Evolutionary conservation across 1,140 invertebrate species (phyloP).

Genomic region (Trichogramma pretiosum): DNA sequence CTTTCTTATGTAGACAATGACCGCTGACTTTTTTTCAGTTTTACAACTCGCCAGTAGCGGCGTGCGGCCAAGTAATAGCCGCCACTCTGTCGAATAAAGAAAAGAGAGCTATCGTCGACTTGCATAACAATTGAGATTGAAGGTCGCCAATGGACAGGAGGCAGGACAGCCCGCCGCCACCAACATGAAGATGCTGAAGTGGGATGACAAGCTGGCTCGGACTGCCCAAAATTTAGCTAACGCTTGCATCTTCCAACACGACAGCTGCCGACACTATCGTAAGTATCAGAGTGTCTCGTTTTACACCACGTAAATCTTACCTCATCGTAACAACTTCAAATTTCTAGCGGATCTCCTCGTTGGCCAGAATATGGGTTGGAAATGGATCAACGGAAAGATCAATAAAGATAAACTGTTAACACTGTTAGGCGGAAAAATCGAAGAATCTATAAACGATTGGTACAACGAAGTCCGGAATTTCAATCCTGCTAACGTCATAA

Average conservation of each 20-base stretch:
- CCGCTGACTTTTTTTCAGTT: too few species aligned
- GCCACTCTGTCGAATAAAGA: conserved; percentile 14
- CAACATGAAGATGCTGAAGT: conserved; percentile 48
- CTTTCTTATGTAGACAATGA: too few species aligned
- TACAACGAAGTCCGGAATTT: conserved; percentile 16
- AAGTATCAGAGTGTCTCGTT: conserved; percentile 22
- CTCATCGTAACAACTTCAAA: background rate
- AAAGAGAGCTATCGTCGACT: conserved; percentile 24
- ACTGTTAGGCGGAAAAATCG: too few species aligned
- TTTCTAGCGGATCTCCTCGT: too few species aligned
- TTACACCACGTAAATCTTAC: background rate
- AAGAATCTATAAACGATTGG: conserved; percentile 8
- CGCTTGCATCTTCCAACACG: conserved; percentile 49
- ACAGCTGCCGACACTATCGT: conserved; percentile 46
- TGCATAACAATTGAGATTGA: conserved; percentile 44
- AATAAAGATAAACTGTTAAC: too few species aligned
- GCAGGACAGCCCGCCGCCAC: conserved; percentile 42
- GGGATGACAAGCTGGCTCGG: conserved; percentile 50
- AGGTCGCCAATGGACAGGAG: conserved; percentile 45
- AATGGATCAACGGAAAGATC: too few species aligned
- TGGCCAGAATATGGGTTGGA: too few species aligned
- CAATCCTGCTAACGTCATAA: conserved; percentile 3
- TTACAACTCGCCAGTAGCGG: conserved; percentile 6
- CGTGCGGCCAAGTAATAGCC: background rate
- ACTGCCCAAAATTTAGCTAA: conserved; percentile 53